These are phyloP conservation scores for Tupaia tana DNA, from an alignment of 2,113 vertebrate species.

Conservation along the genomic window DNA sequence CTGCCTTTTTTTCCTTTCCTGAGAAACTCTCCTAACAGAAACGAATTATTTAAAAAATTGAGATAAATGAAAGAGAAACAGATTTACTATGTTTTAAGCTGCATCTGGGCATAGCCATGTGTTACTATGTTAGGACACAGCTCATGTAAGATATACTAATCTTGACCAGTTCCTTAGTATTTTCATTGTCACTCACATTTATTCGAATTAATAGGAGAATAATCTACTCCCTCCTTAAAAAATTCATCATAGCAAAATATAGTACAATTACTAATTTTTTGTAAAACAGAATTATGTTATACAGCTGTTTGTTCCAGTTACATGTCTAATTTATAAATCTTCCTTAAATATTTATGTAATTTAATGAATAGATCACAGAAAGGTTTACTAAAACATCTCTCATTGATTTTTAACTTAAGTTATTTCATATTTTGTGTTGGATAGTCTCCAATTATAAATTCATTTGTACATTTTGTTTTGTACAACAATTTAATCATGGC, in stretches of 20 bases:
- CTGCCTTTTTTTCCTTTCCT: not conserved
- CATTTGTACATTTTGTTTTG: slow-evolving; percentile 78
- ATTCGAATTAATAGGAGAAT: slow-evolving; percentile 45
- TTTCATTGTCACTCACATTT: slow-evolving; percentile 41
- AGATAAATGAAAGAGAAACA: not conserved
- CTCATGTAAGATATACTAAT: not conserved
- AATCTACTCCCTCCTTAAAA: not conserved
- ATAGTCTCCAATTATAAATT: slow-evolving; percentile 73
- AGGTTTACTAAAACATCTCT: slow-evolving; percentile 57
- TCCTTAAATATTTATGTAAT: slow-evolving; percentile 64
- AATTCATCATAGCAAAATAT: not conserved
- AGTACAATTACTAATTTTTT: not conserved
- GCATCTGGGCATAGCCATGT: not conserved
- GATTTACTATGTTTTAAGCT: not conserved
- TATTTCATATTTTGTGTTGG: slow-evolving; percentile 76
- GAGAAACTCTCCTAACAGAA: not conserved
- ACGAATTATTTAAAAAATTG: not conserved
- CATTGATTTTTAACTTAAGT: slow-evolving; percentile 75
- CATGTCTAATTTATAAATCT: slow-evolving; percentile 62
- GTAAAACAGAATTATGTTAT: not conserved
- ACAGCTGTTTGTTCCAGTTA: slow-evolving; percentile 66
- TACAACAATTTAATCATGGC: slow-evolving; percentile 76
- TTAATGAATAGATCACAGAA: slow-evolving; percentile 73
- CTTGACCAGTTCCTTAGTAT: not conserved
- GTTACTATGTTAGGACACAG: not conserved